Base-by-base conservation (phyloP, 2,888 invertebrate genomes). In the Drosophila mercatorum region DNA sequence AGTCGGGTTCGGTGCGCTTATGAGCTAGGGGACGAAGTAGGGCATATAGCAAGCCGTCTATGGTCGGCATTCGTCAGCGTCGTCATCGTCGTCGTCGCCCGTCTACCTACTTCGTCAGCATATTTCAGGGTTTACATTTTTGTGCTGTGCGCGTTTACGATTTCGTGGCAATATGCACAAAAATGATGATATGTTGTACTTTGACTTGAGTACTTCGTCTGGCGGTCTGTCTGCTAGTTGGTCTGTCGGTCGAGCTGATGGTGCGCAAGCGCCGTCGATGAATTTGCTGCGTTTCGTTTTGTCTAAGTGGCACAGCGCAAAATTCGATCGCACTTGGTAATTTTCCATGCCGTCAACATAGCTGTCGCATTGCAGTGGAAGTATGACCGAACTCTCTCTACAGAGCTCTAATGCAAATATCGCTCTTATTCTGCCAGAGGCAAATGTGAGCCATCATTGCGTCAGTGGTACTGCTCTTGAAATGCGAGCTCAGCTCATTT, bases 21-120 rank as follows among this genome's bases (percentile, higher is more conserved):
- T n/a, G 36, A 10, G 38, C 40, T 57, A 66, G 79, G 63, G 70
- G 69, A 73, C 66, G 63, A 75, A 49, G 79, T 77, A 77, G 76
- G 75, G 76, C 75, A 78, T 66, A 34, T 8, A 41, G 22, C 31
- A 2, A 44, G 53, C 53, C 66, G 40, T 36, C 61, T 76, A 59
- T 58, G 34, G 44, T 49, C 41, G 26, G 68, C 55, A 44, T 11
- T 44, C 14, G 47, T 26, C 14, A n/a, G 31, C 31, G 31, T n/a
- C 31, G 28, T 34, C 31, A 7, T 31, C 31, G 31, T 34, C 60
- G 68, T 38, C 40, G 43, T 41, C 55, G 58, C 47, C 41, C 59
- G 62, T 59, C 84, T 87, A 84, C 87, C 87, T 82, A 84, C 88
- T 71, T 61, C 68, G 84, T 85, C 84, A 89, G 89, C 84, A 56